Evolutionary conservation across 2,888 invertebrate species (phyloP), one percentile per base, ranked within the genome.

Genomic region (Tridacna gigas): DNA sequence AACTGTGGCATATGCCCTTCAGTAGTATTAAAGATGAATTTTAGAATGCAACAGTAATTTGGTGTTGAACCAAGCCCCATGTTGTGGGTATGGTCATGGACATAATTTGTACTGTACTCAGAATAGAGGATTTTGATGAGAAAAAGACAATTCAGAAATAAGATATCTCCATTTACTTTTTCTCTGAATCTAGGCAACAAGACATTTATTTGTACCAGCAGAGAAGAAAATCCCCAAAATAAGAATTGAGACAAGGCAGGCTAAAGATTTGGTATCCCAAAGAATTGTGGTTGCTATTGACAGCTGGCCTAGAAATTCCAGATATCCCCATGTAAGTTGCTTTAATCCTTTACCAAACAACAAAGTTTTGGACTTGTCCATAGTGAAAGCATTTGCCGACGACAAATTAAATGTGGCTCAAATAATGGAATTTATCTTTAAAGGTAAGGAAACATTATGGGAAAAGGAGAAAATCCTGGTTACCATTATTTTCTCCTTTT

Each of bases 231-330:
- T 99, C 82, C 99, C 99, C 0, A 97, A 98, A 94, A 97, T 99
- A 66, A 96, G 99, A 48, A 98, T 99, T 77, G 99, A 99, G 95
- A 99, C 99, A 0, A 96, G 99, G 0, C 99, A 99, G 95, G 95
- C 98, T 0, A 97, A 97, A 37, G 88, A 91, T 82, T 95, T 99
- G 78, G 96, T 96, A 25, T 96, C 97, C 56, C 98, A 99, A 93
- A 96, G 99, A 82, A 97, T 99, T 71, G 97, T 99, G 20, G 99
- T 99, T 0, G 97, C 98, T 0, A 97, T 99, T 63, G 99, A 99
- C 95, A 97, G 97, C 4, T 99, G 99, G 99, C 99, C 99, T 0
- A 96, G 97, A 76, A 97, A 97, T 94, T 98, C 98, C 2, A 96
- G 98, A 77, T 98, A 98, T 95, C 99, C 99, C 0, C 96, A 97